Evolutionary conservation across 2,797 vertebrate genomes (phyloP).

Genomic region (Simalia tracyae): DNA sequence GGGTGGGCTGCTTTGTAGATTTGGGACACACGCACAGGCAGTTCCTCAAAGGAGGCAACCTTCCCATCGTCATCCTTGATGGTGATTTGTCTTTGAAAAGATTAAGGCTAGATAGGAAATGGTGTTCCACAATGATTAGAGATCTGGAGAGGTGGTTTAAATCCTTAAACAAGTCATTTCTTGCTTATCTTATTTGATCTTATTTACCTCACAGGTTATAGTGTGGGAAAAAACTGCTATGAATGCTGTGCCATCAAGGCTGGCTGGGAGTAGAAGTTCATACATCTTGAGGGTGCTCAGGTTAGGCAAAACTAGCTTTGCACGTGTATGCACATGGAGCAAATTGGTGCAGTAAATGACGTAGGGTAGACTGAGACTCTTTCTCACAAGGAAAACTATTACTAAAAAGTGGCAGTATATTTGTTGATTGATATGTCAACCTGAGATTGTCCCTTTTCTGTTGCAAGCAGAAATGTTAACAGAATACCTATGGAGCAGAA

Average conservation of each 20-base stretch:
- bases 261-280: not conserved
- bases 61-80: not conserved
- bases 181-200: not conserved
- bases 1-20: constrained; percentile 10
- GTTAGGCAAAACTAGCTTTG: not conserved
- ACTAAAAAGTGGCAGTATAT: not conserved
- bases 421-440: not conserved
- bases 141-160: not conserved
- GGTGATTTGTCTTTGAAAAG: not conserved
- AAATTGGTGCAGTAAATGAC: not conserved
- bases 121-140: not conserved
- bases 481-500: not conserved
- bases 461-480: not conserved
- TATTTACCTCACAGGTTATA: not conserved
- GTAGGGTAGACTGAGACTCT: not conserved
- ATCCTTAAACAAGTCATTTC: not conserved
- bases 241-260: not conserved
- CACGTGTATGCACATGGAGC: not conserved
- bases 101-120: not conserved
- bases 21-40: accelerated
- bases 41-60: not conserved
- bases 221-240: not conserved
- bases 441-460: not conserved
- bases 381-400: not conserved
- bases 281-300: not conserved